Conservation (phyloP, 2,888 invertebrate species). For the Chelonus formosanus region DNA sequence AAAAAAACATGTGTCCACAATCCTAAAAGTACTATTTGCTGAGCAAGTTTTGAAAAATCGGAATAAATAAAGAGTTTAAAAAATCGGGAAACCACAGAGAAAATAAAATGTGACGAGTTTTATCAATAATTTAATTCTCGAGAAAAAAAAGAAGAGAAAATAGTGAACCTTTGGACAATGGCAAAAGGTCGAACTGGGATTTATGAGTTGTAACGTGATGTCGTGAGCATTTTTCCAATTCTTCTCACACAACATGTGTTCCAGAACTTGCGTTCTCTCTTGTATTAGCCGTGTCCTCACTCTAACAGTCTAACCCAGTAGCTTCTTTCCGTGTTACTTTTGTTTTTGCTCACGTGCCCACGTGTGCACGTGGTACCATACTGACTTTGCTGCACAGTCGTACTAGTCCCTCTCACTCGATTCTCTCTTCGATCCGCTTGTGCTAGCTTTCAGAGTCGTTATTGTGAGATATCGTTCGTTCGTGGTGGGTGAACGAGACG, state of each 20-base stretch:
- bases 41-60: background rate
- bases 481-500: conserved; percentile 36
- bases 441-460: conserved; percentile 34
- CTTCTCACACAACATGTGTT: conserved; percentile 27
- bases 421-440: conserved; percentile 20
- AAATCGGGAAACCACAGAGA: background rate
- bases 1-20: too few relatives aligned
- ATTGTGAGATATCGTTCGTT: conserved; percentile 41
- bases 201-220: conserved; percentile 28
- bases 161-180: conserved; percentile 6
- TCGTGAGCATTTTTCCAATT: conserved; percentile 26
- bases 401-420: conserved; percentile 10
- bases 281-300: too few relatives aligned
- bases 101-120: conserved; percentile 18
- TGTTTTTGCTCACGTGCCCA: conserved; percentile 12
- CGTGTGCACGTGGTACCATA: conserved; percentile 14
- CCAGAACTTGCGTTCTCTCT: background rate
- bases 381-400: background rate
- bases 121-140: conserved; percentile 26
- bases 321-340: conserved; percentile 11
- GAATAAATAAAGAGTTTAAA: background rate
- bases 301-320: background rate
- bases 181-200: conserved; percentile 16
- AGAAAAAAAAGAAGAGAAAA: background rate
- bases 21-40: too few relatives aligned